Evolutionary conservation across 1,140 invertebrate genomes (phyloP), one percentile per base, ranked within the genome.

Genomic region (Drosophila sp.): DNA sequence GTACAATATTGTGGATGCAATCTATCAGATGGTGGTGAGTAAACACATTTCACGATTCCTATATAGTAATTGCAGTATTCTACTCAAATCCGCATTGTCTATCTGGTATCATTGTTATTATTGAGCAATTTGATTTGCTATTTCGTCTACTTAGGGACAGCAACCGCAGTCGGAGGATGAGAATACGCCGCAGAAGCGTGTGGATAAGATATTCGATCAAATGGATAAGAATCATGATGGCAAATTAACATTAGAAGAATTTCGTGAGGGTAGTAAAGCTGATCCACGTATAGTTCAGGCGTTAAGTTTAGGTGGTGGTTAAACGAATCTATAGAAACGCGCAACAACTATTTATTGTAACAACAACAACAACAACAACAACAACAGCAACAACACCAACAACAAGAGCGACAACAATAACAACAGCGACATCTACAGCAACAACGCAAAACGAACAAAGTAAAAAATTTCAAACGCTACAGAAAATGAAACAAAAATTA

Each of bases 151-250:
- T 48, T 50, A 97, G 97, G 97, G 97, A 16, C 97, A 98, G 92
- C 96, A 97, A 69, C 96, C 97, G 21, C 95, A 96, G 62, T 95
- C 96, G 9, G 97, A 98, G 86, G 97, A 98, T 82, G 98, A 99
- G 91, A 98, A 98, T 92, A 98, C 97, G 40, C 97, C 98, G 1
- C 97, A 98, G 91, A 98, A 98, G 87, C 94, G 98, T 89, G 98
- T 99, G 32, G 98, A 99, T 92, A 98, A 98, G 92, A 99, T 99
- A 90, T 99, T 99, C 93, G 97, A 98, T 92, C 97, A 98, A 92
- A 98, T 99, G 97, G 98, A 99, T 93, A 98, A 99, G 93, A 99
- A 99, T 92, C 97, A 98, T 93, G 98, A 99, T 93, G 98, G 99
- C 91, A 96, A 97, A 91, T 94, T 99, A 71, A 99, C 98, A 11